Evolutionary conservation across 2,888 invertebrate species (phyloP).

Genomic region (Drosophila nr. medialis): DNA sequence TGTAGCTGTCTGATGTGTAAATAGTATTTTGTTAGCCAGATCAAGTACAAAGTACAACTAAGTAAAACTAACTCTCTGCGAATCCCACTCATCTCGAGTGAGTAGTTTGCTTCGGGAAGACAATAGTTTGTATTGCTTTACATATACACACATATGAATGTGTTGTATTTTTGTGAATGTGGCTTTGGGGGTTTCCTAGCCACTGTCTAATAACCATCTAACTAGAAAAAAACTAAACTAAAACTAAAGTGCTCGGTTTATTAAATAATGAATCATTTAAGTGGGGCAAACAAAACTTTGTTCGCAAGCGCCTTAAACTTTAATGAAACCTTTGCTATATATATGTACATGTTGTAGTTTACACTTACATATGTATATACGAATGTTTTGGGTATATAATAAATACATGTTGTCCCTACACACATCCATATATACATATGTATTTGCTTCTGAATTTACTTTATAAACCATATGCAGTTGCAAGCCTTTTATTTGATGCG

Average conservation of each 20-base stretch:
- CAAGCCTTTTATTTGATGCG: constrained; percentile 50
- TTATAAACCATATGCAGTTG: constrained; percentile 48
- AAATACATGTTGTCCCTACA: constrained; percentile 7
- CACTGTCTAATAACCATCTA: neutral
- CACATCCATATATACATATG: neutral
- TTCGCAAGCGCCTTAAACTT: constrained; percentile 56
- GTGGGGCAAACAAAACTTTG: constrained; percentile 22
- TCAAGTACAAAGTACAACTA: constrained; percentile 33
- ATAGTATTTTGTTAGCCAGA: constrained; percentile 14
- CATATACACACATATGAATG: neutral
- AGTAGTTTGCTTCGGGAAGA: constrained; percentile 41
- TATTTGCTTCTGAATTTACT: neutral
- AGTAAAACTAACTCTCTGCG: constrained; percentile 36
- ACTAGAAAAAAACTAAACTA: neutral
- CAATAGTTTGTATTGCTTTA: constrained; percentile 54
- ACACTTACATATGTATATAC: neutral
- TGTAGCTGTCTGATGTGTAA: neutral
- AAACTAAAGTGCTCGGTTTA: neutral
- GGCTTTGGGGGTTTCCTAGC: neutral
- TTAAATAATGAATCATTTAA: constrained; percentile 27
- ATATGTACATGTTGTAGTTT: constrained; percentile 3
- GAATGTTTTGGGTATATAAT: neutral
- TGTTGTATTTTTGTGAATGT: constrained; percentile 1
- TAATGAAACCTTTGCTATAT: constrained; percentile 65
- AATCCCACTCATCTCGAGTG: constrained; percentile 17